Base-by-base conservation (phyloP, 2,797 vertebrate species). In the Gobionotothen gibberifrons region DNA sequence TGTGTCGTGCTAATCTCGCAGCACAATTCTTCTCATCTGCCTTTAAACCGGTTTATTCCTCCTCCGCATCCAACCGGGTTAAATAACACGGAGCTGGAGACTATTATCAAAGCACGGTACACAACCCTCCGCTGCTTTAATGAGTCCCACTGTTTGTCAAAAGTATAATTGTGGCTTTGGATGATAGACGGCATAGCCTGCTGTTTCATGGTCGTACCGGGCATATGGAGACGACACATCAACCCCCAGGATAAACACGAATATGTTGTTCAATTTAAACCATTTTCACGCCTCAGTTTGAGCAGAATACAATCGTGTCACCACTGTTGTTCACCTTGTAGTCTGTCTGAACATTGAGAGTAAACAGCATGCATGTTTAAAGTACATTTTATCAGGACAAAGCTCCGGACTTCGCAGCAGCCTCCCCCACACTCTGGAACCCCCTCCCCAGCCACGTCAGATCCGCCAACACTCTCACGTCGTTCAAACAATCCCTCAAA, bases 41-140 rank as follows among this genome's bases (percentile, higher is more conserved):
- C 76, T 80, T 82, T 65, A 85, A 81, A 81, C 70, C 65, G 65
- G 80, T 80, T 84, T 84, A 77, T 85, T 82, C 72, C 86, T 83
- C 74, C 63, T 77, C 55, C 48, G 68, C 65, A 77, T 56, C 69
- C 40, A 65, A 36, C 22, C 22, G 0, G 63, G 76, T 68, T 63
- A 63, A 81, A 89, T 39, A 66, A 69, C 32, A 16, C 54, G 60
- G 66, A 79, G 71, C 40, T 40, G 32, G 46, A 66, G 4, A 39
- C 47, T 61, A 21, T 53, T 49, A 59, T 62, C 52, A 76, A 79
- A 65, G 79, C 10, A 77, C 69, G 36, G 54, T 22, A 55, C 51
- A 49, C 9, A 67, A 47, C 55, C 53, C 60, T 66, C 26, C 22
- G 69, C 78, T 70, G 76, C 69, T 82, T 32, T 62, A 69, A 60